phyloP scores from a whole-genome alignment of 2,888 invertebrate species.

The Odontocerum albicorne region DNA sequence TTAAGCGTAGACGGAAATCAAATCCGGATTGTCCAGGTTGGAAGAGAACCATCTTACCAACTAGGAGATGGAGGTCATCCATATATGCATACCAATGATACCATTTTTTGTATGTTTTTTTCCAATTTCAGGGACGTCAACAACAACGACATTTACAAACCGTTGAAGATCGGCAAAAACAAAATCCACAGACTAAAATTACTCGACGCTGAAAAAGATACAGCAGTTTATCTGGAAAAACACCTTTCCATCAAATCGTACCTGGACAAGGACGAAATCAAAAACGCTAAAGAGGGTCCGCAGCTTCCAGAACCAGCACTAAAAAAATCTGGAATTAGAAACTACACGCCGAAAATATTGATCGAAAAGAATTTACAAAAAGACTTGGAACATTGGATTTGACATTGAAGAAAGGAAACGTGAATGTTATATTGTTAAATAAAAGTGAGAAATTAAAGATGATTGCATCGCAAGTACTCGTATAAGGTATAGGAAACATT shows the following conservation, averaged over 20 bases:
- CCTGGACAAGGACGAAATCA: conserved; percentile 54
- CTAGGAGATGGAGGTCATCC: too few relatives aligned
- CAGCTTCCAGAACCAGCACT: conserved; percentile 38
- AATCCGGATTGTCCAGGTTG: too few relatives aligned
- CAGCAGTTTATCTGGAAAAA: conserved; percentile 52
- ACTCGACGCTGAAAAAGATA: conserved; percentile 46
- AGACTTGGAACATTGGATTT: conserved; percentile 67
- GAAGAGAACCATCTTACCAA: too few relatives aligned
- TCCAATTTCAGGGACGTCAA: conserved; percentile 46
- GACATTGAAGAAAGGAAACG: too few relatives aligned
- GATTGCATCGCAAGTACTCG: too few relatives aligned
- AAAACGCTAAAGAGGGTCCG: conserved; percentile 45
- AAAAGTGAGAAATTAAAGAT: too few relatives aligned
- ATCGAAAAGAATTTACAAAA: conserved; percentile 59
- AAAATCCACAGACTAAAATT: conserved; percentile 52
- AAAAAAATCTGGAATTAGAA: conserved; percentile 65
- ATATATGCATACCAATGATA: too few relatives aligned
- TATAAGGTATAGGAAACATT: too few relatives aligned
- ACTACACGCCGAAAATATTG: conserved; percentile 72
- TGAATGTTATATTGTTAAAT: too few relatives aligned
- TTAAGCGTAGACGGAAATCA: too few relatives aligned
- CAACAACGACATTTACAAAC: conserved; percentile 56
- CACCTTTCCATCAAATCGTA: conserved; percentile 60
- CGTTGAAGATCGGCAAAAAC: conserved; percentile 55
- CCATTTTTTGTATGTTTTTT: neutral